Conservation (phyloP, 2,888 invertebrate species). For the Siphonodentalium dalli region DNA sequence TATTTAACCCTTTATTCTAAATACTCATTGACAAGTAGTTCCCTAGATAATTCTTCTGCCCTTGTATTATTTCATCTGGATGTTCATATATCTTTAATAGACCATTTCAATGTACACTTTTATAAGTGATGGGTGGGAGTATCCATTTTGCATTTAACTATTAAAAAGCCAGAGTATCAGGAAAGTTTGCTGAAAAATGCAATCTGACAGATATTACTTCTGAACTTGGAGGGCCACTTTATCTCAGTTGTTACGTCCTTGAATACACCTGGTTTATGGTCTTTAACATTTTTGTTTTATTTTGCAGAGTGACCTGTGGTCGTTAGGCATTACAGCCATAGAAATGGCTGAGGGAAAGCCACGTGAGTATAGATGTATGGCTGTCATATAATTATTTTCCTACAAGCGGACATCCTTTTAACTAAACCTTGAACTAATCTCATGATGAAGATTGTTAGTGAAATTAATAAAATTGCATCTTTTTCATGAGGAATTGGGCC, state of each 20-base stretch:
- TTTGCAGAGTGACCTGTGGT: constrained; percentile 70
- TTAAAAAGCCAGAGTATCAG: neutral
- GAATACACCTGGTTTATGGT: neutral
- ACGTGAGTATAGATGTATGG: constrained; percentile 68
- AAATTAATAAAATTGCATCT: too few relatives aligned
- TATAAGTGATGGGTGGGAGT: neutral
- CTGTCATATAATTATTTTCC: too few relatives aligned
- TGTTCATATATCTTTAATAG: too few relatives aligned
- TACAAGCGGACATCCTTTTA: too few relatives aligned
- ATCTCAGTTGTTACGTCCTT: neutral
- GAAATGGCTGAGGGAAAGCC: constrained; percentile 99
- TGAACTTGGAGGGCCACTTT: neutral
- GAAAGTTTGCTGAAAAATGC: neutral
- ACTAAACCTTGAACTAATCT: neutral
- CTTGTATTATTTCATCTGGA: too few relatives aligned
- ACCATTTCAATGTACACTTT: too few relatives aligned
- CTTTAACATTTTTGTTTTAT: constrained; percentile 5
- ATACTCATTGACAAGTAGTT: too few relatives aligned
- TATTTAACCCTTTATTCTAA: too few relatives aligned
- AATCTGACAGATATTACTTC: neutral
- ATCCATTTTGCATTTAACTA: too few relatives aligned
- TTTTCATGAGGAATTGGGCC: too few relatives aligned
- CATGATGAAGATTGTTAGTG: too few relatives aligned
- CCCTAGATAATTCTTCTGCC: too few relatives aligned
- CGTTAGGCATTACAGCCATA: constrained; percentile 90